Base-by-base conservation (phyloP, 2,797 vertebrate genomes). In the Knipowitschia caucasica region DNA sequence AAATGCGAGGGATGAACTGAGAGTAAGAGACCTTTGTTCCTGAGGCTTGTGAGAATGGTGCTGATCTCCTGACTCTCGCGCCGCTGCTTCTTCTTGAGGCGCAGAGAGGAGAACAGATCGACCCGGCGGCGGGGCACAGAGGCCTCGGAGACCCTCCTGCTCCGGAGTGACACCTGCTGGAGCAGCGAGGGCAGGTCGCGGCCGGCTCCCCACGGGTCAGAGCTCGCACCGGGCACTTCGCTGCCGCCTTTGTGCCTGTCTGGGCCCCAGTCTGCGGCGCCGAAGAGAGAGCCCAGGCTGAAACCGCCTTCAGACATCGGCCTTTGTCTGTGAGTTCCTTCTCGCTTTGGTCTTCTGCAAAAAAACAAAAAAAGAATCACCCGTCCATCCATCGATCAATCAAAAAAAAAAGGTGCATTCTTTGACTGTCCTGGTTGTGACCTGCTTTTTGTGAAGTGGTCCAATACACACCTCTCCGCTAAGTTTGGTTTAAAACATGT, bases 81-180 rank as follows among this genome's bases (percentile, higher is more conserved):
- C 26, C 21, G 46, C 55, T 64, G 36, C 44, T 46, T 80, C 75
- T 80, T 89, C 69, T 69, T 90, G 50, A 90, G 67, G 69, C 91
- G 83, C 58, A 91, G 59, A 8, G 94, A 92, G 6, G 94, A 91
- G 77, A 92, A 91, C 15, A 90, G 56, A 15, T 81, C 77, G 9
- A 86, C 36, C 52, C 71, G 91, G 56, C 77, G 75, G 30, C 81
- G 84, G 0, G 64, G 56, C 54, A 75, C 40, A 0, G 73, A 60
- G 0, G 54, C 60, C 44, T 87, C 81, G 0, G 79, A 75, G 42
- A 51, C 57, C 27, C 77, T 73, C 1, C 49, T 47, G 43, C 56
- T 25, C 50, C 52, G 67, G 1, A 89, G 55, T 4, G 86, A 79
- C 44, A 90, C 85, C 72, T 83, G 79, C 84, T 90, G 80, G 71